Percentiles rank a stretch among this genome's conserved stretches.
Conservation (phyloP, 2,797 vertebrate genomes). For the Cottoperca gobio region DNA sequence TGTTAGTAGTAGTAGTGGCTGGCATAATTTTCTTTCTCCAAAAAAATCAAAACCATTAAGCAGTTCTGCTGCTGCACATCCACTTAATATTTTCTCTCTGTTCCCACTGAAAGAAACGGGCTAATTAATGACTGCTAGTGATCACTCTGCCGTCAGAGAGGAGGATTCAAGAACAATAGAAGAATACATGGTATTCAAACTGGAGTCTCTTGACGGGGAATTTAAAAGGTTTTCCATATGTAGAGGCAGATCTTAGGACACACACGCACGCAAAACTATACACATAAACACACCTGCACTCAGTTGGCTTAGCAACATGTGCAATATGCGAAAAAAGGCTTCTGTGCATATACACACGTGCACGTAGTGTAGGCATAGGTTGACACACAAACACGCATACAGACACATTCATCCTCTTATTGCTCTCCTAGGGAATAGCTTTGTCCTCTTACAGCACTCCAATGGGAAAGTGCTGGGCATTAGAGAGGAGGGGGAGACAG, state of each 20-base stretch:
- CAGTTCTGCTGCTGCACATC: conserved; percentile 11
- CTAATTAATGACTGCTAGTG: conserved; percentile 35
- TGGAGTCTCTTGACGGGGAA: conserved; percentile 51
- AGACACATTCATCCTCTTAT: conserved; percentile 75
- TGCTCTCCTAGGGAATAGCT: conserved; percentile 73
- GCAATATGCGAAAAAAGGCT: conserved; percentile 22
- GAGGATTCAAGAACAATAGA: conserved; percentile 39
- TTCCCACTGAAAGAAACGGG: conserved; percentile 11
- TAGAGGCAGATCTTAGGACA: conserved; percentile 49
- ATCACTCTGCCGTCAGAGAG: conserved; percentile 30
- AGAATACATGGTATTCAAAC: conserved; percentile 29
- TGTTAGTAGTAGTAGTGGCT: not conserved
- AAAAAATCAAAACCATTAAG: conserved; percentile 29
- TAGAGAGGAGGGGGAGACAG: conserved; percentile 57
- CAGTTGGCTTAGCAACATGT: conserved; percentile 8
- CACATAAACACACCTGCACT: not conserved
- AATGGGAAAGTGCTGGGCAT: conserved; percentile 70
- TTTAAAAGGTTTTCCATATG: conserved; percentile 54
- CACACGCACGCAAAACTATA: not conserved
- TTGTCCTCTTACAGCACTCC: conserved; percentile 78
- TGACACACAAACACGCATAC: conserved; percentile 51
- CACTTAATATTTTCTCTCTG: conserved; percentile 15
- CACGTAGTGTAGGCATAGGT: not conserved
- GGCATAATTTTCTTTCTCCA: not conserved
- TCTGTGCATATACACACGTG: conserved; percentile 1